phyloP scores from a whole-genome alignment of 2,113 vertebrate species.

The Philantomba maxwellii region DNA sequence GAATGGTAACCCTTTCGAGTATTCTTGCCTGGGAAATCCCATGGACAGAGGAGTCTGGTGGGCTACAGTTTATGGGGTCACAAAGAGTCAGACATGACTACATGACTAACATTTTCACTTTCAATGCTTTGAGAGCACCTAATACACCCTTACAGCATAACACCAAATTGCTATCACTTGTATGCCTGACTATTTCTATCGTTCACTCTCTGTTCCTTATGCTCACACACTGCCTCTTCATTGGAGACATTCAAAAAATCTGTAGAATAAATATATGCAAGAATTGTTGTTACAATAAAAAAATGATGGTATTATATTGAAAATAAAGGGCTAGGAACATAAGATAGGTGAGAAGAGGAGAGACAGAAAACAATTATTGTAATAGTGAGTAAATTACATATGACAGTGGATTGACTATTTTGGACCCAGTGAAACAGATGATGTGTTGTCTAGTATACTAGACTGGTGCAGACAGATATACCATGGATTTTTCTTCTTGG shows the following conservation, averaged over 20 bases:
- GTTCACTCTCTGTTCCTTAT: neutral
- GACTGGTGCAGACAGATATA: neutral
- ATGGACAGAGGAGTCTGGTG: neutral
- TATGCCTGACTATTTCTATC: neutral
- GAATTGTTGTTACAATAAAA: neutral
- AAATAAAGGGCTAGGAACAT: constrained; percentile 13
- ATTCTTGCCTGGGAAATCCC: neutral
- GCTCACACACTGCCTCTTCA: neutral
- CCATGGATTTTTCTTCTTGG: neutral
- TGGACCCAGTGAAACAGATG: neutral
- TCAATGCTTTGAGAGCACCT: neutral
- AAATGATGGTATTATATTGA: neutral
- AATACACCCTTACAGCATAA: neutral
- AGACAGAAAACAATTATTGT: constrained; percentile 2
- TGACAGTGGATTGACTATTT: neutral
- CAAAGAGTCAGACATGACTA: neutral
- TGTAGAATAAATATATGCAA: neutral
- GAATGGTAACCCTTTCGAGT: neutral
- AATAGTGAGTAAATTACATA: neutral
- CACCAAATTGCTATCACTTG: neutral
- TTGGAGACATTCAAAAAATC: neutral
- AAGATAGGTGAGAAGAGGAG: neutral
- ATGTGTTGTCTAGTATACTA: neutral
- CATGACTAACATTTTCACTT: neutral
- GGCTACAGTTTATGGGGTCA: neutral